Evolutionary conservation across 2,797 vertebrate species (phyloP).

Genomic region (Halcyon smyrnensis): DNA sequence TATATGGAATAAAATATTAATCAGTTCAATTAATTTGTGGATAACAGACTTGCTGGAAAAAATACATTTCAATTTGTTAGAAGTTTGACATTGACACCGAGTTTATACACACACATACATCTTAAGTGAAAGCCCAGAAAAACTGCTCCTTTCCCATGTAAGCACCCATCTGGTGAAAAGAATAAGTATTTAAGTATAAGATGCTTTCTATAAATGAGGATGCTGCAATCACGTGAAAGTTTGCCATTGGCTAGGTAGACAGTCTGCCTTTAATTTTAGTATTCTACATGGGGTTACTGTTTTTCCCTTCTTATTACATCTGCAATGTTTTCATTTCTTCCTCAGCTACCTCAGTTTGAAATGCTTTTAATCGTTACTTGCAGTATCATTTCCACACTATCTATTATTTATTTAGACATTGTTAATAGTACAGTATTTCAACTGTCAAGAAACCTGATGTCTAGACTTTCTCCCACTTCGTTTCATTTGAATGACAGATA

Average conservation of each 20-base stretch:
- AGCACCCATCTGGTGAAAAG: background rate
- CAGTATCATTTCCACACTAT: slow-evolving; percentile 4
- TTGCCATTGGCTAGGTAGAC: background rate
- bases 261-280: background rate
- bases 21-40: background rate
- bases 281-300: background rate
- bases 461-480: slow-evolving; percentile 22
- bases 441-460: slow-evolving; percentile 25
- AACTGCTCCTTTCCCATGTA: background rate
- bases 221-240: background rate
- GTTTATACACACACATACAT: background rate
- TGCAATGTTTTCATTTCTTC: background rate
- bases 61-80: background rate
- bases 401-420: slow-evolving; percentile 55
- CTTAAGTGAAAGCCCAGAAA: background rate
- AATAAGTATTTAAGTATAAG: background rate
- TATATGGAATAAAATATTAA: background rate
- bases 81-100: background rate
- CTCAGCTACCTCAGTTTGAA: background rate
- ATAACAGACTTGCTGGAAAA: background rate
- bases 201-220: background rate
- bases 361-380: background rate
- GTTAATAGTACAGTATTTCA: slow-evolving; percentile 43
- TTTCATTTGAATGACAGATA: slow-evolving; percentile 25
- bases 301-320: background rate